A percentile compares a stretch with the other conserved stretches of the same genome.
Conservation (phyloP, 2,797 vertebrate genomes). For the Podargus strigoides region DNA sequence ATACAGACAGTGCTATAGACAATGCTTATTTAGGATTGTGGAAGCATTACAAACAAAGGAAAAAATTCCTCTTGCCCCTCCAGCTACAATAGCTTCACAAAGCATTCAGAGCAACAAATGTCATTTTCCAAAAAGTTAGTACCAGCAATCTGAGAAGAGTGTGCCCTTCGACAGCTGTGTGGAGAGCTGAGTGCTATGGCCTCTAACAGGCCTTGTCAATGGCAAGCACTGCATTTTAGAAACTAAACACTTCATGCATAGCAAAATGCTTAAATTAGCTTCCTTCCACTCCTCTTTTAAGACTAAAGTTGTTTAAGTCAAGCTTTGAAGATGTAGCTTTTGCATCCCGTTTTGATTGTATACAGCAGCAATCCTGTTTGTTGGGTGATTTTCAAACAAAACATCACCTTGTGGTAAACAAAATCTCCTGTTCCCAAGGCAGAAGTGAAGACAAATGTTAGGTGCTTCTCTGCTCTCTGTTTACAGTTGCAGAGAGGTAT, state of each 20-base stretch:
- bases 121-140: neutral
- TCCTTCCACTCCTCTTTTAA: neutral
- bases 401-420: neutral
- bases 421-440: conserved; percentile 12
- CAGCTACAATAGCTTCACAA: conserved; percentile 20
- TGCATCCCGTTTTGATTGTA: conserved; percentile 14
- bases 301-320: neutral
- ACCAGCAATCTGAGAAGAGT: neutral
- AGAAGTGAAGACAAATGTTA: neutral
- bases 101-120: conserved; percentile 13
- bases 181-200: neutral
- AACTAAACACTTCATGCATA: neutral
- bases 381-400: neutral
- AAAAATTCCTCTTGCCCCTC: conserved; percentile 17
- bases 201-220: neutral
- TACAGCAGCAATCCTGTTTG: neutral
- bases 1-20: conserved; percentile 23
- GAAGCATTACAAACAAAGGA: conserved; percentile 32
- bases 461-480: neutral
- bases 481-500: neutral
- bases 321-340: conserved; percentile 36
- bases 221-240: neutral
- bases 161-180: neutral
- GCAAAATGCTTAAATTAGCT: neutral
- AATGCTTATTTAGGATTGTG: conserved; percentile 44